Evolutionary conservation across 2,888 invertebrate species (phyloP), one percentile per base, ranked within the genome.

Genomic region (Conops quadrifasciatus): DNA sequence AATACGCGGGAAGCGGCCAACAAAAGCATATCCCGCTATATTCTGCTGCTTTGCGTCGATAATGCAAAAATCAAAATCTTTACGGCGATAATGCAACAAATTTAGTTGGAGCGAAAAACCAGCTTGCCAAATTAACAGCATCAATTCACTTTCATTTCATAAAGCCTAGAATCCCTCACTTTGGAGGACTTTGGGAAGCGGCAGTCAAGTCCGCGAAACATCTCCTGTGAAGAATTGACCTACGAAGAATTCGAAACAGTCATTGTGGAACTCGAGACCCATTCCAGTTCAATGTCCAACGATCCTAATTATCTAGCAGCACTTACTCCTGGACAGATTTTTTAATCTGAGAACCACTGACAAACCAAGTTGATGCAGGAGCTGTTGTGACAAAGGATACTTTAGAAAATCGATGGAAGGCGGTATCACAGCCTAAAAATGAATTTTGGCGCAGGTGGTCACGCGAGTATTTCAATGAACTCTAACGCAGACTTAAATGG

Each of bases 11-110:
- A n/a, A 66, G 56, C 36, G 66, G 45, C 58, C 71, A 24, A 63
- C 66, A 16, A 77, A 73, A 68, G 30, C 68, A 2, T 76, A 75
- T n/a, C 28, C 73, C 19, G 73, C 71, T 13, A 56, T 75, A 24
- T 76, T 74, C 36, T 64, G 70, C 43, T 75, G 75, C 43, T 71
- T 74, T 47, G 49, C 60, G 74, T 11, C 47, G 64, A 7, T 73
- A n/a, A n/a, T n/a, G n/a, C n/a, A n/a, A n/a, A n/a, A n/a, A 71
- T 19, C 30, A 60, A 16, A 59, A 69, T n/a, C 43, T 77, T 7
- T 75, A 73, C 60, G 71, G 72, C 47, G 73, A 75, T 21, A 74
- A 74, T 45, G 75, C 73, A 3, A 75, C 74, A 1, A 74, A 74
- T 19, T 75, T 75, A 51, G 67, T 74, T 53, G 67, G 56, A 36